phyloP scores from a whole-genome alignment of 53 echinoderm and acorn worm species.

The Crossaster papposus region DNA sequence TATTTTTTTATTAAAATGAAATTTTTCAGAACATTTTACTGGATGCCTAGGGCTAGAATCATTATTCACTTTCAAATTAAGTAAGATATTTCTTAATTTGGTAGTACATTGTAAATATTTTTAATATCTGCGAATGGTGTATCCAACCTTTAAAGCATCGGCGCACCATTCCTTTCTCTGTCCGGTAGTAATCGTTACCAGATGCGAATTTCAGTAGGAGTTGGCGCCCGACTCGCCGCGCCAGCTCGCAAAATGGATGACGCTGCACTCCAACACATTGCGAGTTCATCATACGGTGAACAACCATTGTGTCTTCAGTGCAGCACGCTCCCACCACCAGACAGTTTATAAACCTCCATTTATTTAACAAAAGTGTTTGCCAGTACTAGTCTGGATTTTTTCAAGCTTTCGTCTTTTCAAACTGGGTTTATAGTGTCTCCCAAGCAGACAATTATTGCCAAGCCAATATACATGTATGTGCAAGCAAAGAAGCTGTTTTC shows the following conservation, averaged over 20 bases:
- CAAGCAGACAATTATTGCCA: not conserved
- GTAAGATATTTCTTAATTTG: too few species aligned
- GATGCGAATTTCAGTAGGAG: not conserved
- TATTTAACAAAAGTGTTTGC: too few species aligned
- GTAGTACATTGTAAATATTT: too few species aligned
- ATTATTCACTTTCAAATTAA: too few species aligned
- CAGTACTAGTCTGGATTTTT: too few species aligned
- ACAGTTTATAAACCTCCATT: too few species aligned
- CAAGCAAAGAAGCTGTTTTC: not conserved
- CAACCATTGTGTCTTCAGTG: too few species aligned
- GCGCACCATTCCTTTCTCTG: not conserved
- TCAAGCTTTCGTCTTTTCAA: not conserved
- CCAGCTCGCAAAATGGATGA: not conserved
- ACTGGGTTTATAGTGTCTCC: not conserved
- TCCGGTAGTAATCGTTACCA: constrained; percentile 12
- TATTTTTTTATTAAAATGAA: too few species aligned
- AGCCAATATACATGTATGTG: not conserved
- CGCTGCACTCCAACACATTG: not conserved
- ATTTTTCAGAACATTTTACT: too few species aligned
- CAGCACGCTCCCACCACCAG: too few species aligned
- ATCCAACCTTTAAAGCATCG: constrained; percentile 18
- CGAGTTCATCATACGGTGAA: not conserved
- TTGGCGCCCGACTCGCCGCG: not conserved
- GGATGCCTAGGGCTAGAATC: too few species aligned
- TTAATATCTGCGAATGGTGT: too few species aligned